A percentile compares a stretch with the other conserved stretches of the same genome.
Conservation (phyloP, 2,797 vertebrate species). For the Xerus rutilus region DNA sequence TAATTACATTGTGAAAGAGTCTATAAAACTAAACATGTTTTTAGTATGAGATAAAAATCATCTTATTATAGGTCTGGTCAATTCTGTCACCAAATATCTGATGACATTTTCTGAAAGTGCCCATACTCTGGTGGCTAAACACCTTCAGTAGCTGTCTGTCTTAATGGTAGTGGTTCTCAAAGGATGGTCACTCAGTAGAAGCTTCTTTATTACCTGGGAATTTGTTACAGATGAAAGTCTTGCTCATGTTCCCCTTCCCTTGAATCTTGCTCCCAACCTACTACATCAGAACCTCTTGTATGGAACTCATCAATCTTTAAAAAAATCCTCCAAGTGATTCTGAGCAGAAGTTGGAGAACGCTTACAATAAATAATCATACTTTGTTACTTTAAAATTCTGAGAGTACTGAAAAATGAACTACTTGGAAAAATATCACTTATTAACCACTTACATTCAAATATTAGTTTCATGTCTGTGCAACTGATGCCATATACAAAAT, state of each 20-base stretch:
- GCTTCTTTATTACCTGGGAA: not conserved
- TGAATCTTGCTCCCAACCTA: not conserved
- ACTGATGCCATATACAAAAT: not conserved
- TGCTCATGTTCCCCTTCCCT: fast-evolving
- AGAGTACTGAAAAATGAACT: not conserved
- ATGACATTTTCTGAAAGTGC: not conserved
- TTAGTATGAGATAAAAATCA: not conserved
- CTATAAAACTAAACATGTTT: not conserved
- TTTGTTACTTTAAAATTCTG: not conserved
- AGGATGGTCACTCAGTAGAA: no score
- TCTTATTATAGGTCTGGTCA: not conserved
- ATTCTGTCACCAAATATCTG: not conserved
- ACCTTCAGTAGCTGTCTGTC: not conserved
- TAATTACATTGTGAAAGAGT: not conserved
- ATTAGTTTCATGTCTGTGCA: not conserved
- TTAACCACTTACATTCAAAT: slow-evolving; percentile 22
- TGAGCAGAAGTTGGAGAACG: not conserved
- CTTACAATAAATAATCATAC: not conserved
- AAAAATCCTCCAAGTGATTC: not conserved
- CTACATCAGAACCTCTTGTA: not conserved
- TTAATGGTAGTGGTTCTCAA: not conserved
- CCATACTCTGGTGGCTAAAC: not conserved
- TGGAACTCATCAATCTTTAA: not conserved
- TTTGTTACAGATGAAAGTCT: not conserved
- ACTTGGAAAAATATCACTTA: not conserved